Evolutionary conservation across 2,113 vertebrate genomes (phyloP).

Genomic region (Oncorhynchus nerka): DNA sequence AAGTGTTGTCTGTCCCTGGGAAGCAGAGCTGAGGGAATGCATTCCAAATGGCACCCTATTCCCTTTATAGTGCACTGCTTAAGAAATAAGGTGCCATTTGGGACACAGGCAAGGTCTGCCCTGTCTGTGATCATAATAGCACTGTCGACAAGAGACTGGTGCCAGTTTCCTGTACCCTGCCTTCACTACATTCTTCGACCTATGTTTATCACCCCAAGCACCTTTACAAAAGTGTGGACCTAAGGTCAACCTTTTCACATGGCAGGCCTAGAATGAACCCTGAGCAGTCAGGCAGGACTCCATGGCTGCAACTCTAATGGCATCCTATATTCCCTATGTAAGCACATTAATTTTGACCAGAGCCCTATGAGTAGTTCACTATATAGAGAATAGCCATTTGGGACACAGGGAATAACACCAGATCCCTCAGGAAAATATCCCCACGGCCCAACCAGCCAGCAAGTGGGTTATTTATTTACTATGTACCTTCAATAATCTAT

Average conservation of each 20-base stretch:
- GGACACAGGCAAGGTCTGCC: not conserved
- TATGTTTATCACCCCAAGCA: not conserved
- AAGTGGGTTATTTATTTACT: constrained; percentile 35
- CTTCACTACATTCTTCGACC: not conserved
- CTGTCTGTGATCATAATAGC: no score
- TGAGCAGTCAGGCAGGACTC: not conserved
- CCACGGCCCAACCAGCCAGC: not conserved
- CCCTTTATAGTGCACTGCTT: no score
- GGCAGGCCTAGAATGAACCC: not conserved
- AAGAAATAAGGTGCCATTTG: no score
- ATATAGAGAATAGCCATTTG: no score
- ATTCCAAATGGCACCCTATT: no score
- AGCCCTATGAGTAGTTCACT: no score
- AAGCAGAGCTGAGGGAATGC: not conserved
- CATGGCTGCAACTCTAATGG: not conserved
- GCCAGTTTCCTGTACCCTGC: not conserved
- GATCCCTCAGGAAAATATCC: not conserved
- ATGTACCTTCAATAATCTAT: constrained; percentile 27
- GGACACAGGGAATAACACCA: not conserved
- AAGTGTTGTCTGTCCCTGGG: not conserved
- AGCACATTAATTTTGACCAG: no score
- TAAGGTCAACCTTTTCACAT: constrained; percentile 2
- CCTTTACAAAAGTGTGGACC: not conserved
- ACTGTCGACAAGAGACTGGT: not conserved
- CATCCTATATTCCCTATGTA: no score